Evolutionary conservation across 2,113 vertebrate species (phyloP).

Genomic region (Hypomesus transpacificus): DNA sequence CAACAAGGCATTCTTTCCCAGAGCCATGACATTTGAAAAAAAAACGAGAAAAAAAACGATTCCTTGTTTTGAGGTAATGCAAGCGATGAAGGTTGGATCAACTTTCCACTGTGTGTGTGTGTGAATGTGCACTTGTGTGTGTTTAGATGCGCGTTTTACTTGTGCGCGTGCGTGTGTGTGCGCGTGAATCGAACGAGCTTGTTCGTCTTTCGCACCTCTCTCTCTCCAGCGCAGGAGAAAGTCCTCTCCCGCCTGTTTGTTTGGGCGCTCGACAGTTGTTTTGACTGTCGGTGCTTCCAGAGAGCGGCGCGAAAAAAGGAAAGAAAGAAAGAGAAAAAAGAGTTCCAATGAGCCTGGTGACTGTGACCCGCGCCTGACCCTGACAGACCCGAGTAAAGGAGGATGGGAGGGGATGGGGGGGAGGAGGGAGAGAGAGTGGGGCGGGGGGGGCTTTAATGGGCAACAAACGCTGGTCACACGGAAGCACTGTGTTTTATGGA

Average conservation of each 20-base stretch:
- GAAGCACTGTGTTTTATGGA: conserved; percentile 17
- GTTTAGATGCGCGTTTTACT: background rate
- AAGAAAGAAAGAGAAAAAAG: background rate
- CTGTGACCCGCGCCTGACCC: conserved; percentile 21
- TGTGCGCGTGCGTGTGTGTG: conserved; percentile 26
- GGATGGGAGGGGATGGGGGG: conserved; percentile 7
- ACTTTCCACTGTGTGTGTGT: conserved; percentile 27
- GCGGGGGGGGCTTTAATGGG: conserved; percentile 7
- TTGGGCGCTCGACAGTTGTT: conserved; percentile 35
- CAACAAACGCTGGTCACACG: conserved; percentile 16
- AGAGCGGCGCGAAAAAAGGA: background rate
- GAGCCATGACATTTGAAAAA: conserved; percentile 25
- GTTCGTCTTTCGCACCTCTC: conserved; percentile 6
- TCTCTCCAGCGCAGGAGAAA: background rate
- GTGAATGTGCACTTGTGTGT: conserved; percentile 23
- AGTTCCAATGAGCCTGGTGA: conserved; percentile 19
- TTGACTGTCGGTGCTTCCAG: conserved; percentile 31
- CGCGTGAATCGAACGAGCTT: background rate
- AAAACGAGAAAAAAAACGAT: conserved; percentile 13
- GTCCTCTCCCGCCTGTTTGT: conserved; percentile 30
- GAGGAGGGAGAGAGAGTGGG: conserved; percentile 1
- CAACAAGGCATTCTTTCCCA: conserved; percentile 34
- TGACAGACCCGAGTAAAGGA: background rate
- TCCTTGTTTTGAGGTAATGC: conserved; percentile 42
- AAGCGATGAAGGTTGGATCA: conserved; percentile 30